phyloP scores from a whole-genome alignment of 2,113 vertebrate genomes.

The Vulpes lagopus region DNA sequence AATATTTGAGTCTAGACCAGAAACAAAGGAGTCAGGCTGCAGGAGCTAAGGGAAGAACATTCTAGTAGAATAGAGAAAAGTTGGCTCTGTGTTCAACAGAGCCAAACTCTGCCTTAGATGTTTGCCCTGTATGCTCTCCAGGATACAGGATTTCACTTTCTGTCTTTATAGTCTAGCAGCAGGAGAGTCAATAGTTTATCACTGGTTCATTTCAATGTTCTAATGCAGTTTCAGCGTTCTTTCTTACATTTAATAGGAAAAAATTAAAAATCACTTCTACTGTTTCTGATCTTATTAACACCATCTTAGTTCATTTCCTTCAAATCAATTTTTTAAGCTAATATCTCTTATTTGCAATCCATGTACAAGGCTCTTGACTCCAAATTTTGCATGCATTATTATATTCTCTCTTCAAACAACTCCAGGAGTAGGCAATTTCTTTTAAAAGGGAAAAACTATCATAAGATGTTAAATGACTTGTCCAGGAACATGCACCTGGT shows the following conservation, averaged over 20 bases:
- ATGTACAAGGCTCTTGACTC: background rate
- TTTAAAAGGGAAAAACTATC: background rate
- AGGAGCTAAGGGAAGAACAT: background rate
- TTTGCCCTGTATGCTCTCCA: background rate
- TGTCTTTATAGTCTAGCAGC: background rate
- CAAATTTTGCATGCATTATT: background rate
- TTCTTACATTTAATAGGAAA: background rate
- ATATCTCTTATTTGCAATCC: background rate
- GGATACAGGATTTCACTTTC: background rate
- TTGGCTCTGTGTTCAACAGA: background rate
- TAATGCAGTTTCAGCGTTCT: background rate
- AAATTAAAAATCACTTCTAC: background rate
- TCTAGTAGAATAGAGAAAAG: background rate
- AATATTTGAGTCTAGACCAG: background rate
- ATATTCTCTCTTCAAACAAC: background rate
- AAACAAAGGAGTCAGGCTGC: background rate
- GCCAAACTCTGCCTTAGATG: background rate
- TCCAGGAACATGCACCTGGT: background rate
- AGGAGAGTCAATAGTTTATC: background rate
- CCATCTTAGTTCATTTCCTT: conserved; percentile 11
- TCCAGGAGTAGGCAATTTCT: background rate
- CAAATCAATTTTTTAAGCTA: background rate
- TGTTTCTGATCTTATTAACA: background rate
- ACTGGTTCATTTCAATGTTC: background rate
- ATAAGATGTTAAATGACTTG: background rate